Evolutionary conservation across 2,113 vertebrate species (phyloP), one percentile per base, ranked within the genome.

Genomic region (Chiloscyllium plagiosum): DNA sequence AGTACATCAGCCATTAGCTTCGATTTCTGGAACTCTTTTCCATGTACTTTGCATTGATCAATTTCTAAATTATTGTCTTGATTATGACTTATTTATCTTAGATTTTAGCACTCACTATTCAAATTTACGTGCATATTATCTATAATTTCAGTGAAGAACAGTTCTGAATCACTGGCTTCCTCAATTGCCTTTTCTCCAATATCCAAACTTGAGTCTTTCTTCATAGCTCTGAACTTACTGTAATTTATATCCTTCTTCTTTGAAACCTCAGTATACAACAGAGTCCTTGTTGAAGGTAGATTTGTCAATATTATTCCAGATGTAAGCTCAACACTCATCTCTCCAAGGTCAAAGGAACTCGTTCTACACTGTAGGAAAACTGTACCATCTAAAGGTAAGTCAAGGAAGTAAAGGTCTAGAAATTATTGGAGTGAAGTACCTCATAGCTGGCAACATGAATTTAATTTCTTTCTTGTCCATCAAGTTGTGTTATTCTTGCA

Each of bases 111-210:
- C n/a, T 83, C n/a, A 83, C n/a, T 17, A 1, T 83, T 83, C 78
- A 83, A n/a, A 3, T 42, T 42, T 83, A 83, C 13, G 15, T 4
- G n/a, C n/a, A 42, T 20, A 37, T 83, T 19, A 83, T 42, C 78
- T 17, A 83, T 37, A 37, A 83, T 83, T 83, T 42, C 17, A 20
- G n/a, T 37, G n/a, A 20, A 19, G 37, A 42, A 42, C 37, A 83
- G n/a, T 3, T n/a, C 15, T 37, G 78, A 37, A 4, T 83, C 13
- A 42, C 17, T 42, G n/a, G 15, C 78, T 37, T 83, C 19, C n/a
- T 83, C 78, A 83, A 83, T 83, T 83, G 78, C 19, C 78, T 83
- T 83, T 83, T 83, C 78, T 83, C 78, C 78, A 83, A 83, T 83
- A 42, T 83, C 15, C 78, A 83, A n/a, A 4, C n/a, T 13, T 37